Conservation (phyloP, 2,888 invertebrate genomes). For the Xestobium rufovillosum region DNA sequence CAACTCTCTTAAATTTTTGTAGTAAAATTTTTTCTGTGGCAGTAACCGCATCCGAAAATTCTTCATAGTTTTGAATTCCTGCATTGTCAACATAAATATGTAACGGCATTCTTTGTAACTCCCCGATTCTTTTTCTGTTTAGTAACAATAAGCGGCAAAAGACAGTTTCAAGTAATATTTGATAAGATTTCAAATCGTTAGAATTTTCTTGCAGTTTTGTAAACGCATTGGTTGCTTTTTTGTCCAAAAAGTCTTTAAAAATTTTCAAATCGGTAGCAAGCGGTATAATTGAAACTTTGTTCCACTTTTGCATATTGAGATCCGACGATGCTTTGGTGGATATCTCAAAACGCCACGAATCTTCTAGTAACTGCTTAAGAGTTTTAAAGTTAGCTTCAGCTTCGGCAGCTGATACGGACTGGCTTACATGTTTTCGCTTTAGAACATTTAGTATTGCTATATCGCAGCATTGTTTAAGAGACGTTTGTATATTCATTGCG, state of each 20-base stretch:
- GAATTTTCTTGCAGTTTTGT: slow-evolving; percentile 12
- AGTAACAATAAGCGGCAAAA: slow-evolving; percentile 4
- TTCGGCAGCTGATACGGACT: slow-evolving; percentile 1
- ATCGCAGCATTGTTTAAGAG: slow-evolving; percentile 1
- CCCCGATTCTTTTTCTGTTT: slow-evolving; percentile 4
- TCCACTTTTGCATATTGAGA: slow-evolving; percentile 15
- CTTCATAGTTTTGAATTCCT: slow-evolving; percentile 2
- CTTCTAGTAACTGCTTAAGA: slow-evolving; percentile 1
- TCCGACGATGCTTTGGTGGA: slow-evolving; percentile 16
- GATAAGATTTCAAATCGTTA: slow-evolving; percentile 13
- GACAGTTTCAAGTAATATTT: slow-evolving; percentile 9
- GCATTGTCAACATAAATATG: slow-evolving; percentile 3
- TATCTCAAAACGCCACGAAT: slow-evolving; percentile 11
- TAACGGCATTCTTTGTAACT: not conserved
- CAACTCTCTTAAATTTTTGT: slow-evolving; percentile 25
- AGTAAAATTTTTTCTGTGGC: too few species aligned
- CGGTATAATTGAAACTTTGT: slow-evolving; percentile 20
- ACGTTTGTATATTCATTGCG: not conserved
- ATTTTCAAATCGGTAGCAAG: slow-evolving; percentile 23
- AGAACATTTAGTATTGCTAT: slow-evolving; percentile 1
- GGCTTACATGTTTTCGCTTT: slow-evolving; percentile 5
- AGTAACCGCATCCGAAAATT: slow-evolving; percentile 3
- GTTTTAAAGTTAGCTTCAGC: slow-evolving; percentile 9
- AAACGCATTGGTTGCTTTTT: slow-evolving; percentile 8
- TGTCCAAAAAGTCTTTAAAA: slow-evolving; percentile 18